A percentile compares a stretch with the other conserved stretches of the same genome.
Evolutionary conservation across 2,888 invertebrate species (phyloP).

Genomic region (Cerastis rubricosa): DNA sequence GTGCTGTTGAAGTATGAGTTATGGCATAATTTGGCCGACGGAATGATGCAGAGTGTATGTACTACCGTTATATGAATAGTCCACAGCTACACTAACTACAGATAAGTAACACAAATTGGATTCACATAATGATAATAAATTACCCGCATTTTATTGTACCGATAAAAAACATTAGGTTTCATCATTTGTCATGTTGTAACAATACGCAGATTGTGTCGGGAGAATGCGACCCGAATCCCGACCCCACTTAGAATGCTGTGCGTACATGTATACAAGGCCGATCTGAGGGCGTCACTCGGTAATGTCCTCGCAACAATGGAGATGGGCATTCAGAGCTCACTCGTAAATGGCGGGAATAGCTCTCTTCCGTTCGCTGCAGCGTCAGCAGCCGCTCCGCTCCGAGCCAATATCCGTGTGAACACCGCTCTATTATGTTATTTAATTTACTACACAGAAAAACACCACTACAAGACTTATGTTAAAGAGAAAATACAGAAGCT

Average conservation of each 20-base stretch:
- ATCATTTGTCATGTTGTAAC: conserved; percentile 38
- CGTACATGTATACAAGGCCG: conserved; percentile 59
- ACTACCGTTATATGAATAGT: neutral
- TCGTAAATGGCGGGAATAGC: conserved; percentile 81
- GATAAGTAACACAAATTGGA: conserved; percentile 13
- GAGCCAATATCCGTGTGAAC: conserved; percentile 58
- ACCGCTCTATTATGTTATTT: conserved; percentile 47
- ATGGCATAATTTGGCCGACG: too few species aligned
- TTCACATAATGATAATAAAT: conserved; percentile 39
- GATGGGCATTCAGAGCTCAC: conserved; percentile 73
- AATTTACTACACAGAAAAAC: conserved; percentile 33
- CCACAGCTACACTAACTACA: neutral
- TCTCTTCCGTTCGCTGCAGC: conserved; percentile 76
- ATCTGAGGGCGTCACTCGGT: conserved; percentile 69
- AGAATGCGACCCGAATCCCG: conserved; percentile 48
- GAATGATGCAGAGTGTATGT: neutral
- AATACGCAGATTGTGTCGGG: conserved; percentile 33
- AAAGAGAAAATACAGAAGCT: neutral
- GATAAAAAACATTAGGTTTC: conserved; percentile 39
- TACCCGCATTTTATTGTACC: conserved; percentile 49
- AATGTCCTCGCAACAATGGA: conserved; percentile 75
- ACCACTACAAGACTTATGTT: neutral
- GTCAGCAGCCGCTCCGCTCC: conserved; percentile 41
- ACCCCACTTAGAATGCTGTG: conserved; percentile 52
- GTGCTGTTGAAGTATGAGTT: neutral